Evolutionary conservation across 2,113 vertebrate genomes (phyloP), one percentile per base, ranked within the genome.

Genomic region (Scophthalmus maximus): DNA sequence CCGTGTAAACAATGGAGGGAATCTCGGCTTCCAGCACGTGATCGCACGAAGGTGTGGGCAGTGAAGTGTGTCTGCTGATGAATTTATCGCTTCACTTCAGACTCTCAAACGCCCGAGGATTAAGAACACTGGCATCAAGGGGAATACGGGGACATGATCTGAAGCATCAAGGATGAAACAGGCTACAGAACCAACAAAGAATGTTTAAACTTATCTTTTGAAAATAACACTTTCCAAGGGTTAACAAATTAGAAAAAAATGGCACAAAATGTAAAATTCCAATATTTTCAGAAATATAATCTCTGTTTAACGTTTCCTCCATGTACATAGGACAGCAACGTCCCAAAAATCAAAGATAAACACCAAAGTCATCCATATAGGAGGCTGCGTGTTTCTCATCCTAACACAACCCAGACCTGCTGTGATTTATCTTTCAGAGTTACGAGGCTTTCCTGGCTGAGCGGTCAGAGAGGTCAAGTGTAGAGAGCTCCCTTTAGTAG

Each of bases 401-500:
- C 77, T 83, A 90, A 90, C 83, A 84, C 76, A 88, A 85, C 53
- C 82, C 89, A 92, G 88, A 70, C 82, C 88, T 77, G 84, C 86
- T 4, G 70, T 74, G 90, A 91, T 90, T 88, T 87, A 90, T 89
- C 80, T 84, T 14, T 3, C 4, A 14, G 38, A 36, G 73, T 82
- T 81, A 81, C 73, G 7, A 81, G 82, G 73, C 76, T 74, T 82
- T 86, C 68, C 81, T 79, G 79, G 77, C 84, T 30, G 25, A 88
- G 83, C 72, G 87, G 84, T 89, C 86, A 89, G 26, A 63, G 46
- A 78, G 83, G 70, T 78, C 77, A 80, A 58, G 67, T 51, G 74
- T 38, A 78, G 71, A 40, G 42, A 2, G 55, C 36, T 75, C 56
- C 65, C 38, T 84, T 67, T 57, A 44, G 27, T 14, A 23, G 36